Percentiles rank a stretch among this genome's conserved stretches.
Conservation (phyloP, 2,797 vertebrate species). For the Momotus momota region DNA sequence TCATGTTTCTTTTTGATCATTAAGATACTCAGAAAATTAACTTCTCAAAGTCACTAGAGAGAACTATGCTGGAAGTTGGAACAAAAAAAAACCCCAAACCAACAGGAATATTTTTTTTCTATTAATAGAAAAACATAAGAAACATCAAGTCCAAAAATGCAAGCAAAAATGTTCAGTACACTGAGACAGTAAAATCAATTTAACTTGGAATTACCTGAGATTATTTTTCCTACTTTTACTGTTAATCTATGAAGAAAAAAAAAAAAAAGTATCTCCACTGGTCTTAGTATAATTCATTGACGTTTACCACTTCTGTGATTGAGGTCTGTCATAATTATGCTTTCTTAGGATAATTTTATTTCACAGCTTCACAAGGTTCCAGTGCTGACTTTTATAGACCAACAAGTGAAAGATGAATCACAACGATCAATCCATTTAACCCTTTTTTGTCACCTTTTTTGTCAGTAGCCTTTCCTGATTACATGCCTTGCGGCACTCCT, state of each 20-base stretch:
- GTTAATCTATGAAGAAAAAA: neutral
- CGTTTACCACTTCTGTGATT: neutral
- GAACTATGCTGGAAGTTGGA: neutral
- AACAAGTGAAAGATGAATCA: neutral
- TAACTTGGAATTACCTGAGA: neutral
- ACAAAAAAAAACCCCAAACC: neutral
- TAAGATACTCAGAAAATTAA: neutral
- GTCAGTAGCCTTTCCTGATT: neutral
- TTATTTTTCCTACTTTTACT: neutral
- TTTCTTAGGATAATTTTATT: neutral
- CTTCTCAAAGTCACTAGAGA: neutral
- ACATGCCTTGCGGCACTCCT: neutral
- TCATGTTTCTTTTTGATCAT: neutral
- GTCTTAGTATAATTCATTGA: neutral
- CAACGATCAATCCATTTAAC: neutral
- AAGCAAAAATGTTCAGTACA: neutral
- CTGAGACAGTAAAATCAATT: neutral
- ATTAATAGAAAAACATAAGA: neutral
- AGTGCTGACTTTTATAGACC: neutral
- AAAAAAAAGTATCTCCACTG: neutral
- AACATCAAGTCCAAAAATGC: neutral
- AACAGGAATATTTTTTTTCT: neutral
- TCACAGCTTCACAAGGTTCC: neutral
- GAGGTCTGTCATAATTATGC: neutral
- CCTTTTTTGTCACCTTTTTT: rapidly evolving